Percentiles rank a stretch among this genome's conserved stretches.
phyloP scores from a whole-genome alignment of 1,140 invertebrate genomes.

The Medauroidea extradentata region DNA sequence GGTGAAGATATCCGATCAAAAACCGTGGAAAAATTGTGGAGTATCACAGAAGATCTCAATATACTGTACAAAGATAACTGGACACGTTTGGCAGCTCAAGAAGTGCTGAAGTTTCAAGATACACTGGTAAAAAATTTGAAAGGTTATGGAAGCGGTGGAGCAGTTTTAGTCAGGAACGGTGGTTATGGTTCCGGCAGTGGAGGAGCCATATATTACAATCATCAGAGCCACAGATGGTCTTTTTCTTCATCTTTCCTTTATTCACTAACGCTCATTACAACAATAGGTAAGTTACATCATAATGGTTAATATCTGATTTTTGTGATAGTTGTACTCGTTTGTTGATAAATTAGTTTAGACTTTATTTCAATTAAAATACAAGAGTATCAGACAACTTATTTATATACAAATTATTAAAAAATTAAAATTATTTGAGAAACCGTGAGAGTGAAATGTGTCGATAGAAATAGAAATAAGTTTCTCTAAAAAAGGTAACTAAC shows the following conservation, averaged over 20 bases:
- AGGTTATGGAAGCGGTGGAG: slow-evolving; percentile 24
- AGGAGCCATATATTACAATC: slow-evolving; percentile 38
- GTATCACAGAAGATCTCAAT: slow-evolving; percentile 89
- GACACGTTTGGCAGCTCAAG: slow-evolving; percentile 77
- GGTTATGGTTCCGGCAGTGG: slow-evolving; percentile 36
- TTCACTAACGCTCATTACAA: slow-evolving; percentile 92
- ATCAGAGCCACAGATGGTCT: slow-evolving; percentile 67
- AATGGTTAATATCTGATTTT: no score
- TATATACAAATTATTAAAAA: no score
- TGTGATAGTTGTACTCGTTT: no score
- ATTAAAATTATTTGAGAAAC: no score
- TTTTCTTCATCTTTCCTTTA: slow-evolving; percentile 91
- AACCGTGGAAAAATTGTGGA: slow-evolving; percentile 82
- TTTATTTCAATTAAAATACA: no score
- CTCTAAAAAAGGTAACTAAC: no score
- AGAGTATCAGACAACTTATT: no score
- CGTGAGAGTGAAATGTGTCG: no score
- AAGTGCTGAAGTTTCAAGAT: slow-evolving; percentile 81
- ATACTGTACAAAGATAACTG: slow-evolving; percentile 93
- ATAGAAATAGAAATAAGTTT: no score
- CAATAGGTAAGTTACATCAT: slow-evolving; percentile 74
- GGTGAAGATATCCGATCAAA: slow-evolving; percentile 22
- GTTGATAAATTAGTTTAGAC: no score
- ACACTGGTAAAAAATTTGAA: slow-evolving; percentile 46
- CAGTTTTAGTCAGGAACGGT: slow-evolving; percentile 18